A percentile compares a stretch with the other conserved stretches of the same genome.
These are phyloP conservation scores for Amblyjoppa proteus DNA, from an alignment of 2,888 invertebrate genomes.

Conservation along the genomic window DNA sequence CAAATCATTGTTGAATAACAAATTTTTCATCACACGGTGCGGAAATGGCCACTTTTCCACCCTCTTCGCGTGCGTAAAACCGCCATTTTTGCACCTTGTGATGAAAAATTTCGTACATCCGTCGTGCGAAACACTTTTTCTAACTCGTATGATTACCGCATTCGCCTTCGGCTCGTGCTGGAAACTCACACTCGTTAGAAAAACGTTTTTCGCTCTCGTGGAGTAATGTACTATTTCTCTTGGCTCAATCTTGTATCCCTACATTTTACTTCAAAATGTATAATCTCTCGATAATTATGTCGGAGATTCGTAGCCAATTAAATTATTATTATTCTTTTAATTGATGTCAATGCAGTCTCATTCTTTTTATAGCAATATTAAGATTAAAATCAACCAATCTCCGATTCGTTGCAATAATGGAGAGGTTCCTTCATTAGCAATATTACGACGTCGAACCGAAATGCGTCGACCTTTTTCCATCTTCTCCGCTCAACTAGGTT, in stretches of 20 bases:
- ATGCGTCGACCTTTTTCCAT: conserved; percentile 72
- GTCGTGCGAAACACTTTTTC: no score
- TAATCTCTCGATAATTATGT: neutral
- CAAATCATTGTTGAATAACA: conserved; percentile 19
- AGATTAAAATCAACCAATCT: conserved; percentile 12
- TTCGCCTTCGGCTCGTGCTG: no score
- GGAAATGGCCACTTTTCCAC: no score
- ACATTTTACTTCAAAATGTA: conserved; percentile 11
- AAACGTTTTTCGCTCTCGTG: no score
- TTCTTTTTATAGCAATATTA: neutral
- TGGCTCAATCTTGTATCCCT: conserved; percentile 48
- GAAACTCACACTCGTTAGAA: no score
- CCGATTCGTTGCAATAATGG: conserved; percentile 73
- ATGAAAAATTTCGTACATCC: no score
- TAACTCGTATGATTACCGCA: no score
- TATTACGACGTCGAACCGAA: conserved; percentile 66
- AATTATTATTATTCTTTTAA: neutral
- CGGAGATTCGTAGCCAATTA: conserved; percentile 8
- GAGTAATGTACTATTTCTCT: neutral
- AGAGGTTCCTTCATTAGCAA: conserved; percentile 73
- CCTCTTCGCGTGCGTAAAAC: no score
- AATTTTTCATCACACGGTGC: conserved; percentile 1
- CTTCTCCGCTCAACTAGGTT: conserved; percentile 79
- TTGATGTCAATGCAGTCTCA: neutral
- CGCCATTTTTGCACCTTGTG: no score